These are phyloP conservation scores for Bostrychus sinensis DNA, from an alignment of 2,113 vertebrate genomes.

Conservation along the genomic window DNA sequence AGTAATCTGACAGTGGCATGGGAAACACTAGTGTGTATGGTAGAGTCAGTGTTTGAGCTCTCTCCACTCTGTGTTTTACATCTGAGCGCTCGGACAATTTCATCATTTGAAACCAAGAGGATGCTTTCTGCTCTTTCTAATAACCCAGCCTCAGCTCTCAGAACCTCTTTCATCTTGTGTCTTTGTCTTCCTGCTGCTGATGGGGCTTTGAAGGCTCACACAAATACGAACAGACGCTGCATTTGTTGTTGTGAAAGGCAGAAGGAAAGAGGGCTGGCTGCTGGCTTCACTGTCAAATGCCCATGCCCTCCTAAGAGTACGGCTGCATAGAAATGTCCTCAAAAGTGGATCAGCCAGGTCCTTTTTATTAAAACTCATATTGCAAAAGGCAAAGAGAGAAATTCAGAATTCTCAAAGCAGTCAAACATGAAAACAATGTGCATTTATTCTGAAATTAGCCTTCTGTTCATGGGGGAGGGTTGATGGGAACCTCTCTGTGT, in stretches of 20 bases:
- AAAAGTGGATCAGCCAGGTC: too few relatives aligned
- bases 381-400: too few relatives aligned
- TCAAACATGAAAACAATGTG: too few relatives aligned
- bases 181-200: slow-evolving; percentile 61
- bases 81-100: slow-evolving; percentile 52
- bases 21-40: too few relatives aligned
- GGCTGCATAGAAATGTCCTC: too few relatives aligned
- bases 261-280: slow-evolving; percentile 43
- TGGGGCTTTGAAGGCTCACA: slow-evolving; percentile 57
- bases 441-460: too few relatives aligned
- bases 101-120: slow-evolving; percentile 54
- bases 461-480: too few relatives aligned
- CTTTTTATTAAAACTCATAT: too few relatives aligned
- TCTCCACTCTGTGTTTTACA: slow-evolving; percentile 40
- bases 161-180: slow-evolving; percentile 57
- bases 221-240: slow-evolving; percentile 44
- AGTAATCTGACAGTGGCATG: too few relatives aligned
- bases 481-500: too few relatives aligned
- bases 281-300: slow-evolving; percentile 29
- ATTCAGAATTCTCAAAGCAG: too few relatives aligned
- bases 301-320: slow-evolving; percentile 2
- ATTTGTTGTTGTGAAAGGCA: slow-evolving; percentile 55
- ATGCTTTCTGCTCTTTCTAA: slow-evolving; percentile 58
- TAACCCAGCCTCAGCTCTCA: slow-evolving; percentile 58
- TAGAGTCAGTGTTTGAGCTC: neutral